Evolutionary conservation across 2,113 vertebrate species (phyloP), one percentile per base, ranked within the genome.

Genomic region (Monopterus albus): DNA sequence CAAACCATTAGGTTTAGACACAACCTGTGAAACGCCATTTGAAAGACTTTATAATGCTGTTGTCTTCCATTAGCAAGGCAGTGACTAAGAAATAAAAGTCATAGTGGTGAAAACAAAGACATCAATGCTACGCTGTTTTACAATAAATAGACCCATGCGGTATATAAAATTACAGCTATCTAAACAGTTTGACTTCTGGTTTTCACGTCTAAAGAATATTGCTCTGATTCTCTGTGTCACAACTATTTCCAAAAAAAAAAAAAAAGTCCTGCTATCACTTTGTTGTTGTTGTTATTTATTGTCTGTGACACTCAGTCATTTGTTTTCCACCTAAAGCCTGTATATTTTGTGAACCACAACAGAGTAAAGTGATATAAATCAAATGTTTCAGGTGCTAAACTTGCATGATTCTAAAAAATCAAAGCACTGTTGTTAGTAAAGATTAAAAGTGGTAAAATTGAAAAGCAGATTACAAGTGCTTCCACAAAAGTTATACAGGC

Each of bases 1-100:
- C 61, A 75, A 81, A 55, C 68, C 72, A 74, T 85, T 77, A 57
- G 10, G 56, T 78, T 69, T 26, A 69, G 58, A 71, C 53, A 29
- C 64, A 72, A 79, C 61, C 66, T 62, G 68, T 36, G 14, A 75
- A 69, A 66, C 0, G 0, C 26, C 20, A 66, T 73, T 73, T 56
- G 31, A 33, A 36, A 35, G 40, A 6, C 14, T 62, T 66, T 69
- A 12, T 49, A 26, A 38, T 66, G 33, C 26, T 51, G 35, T 31
- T 10, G 33, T 2, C 52, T 56, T 60, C 25, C 20, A 51, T 76
- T 60, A 67, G 47, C 1, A 1, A 64, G 17, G 42, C 45, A 11
- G 42, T 45, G 72, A 70, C 47, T 65, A 33, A 66, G 49, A 78
- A 49, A 71, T 66, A 17, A 51, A 70, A 68, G 21, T 59, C 50